Evolutionary conservation across 1,140 invertebrate genomes (phyloP), one percentile per base, ranked within the genome.

Genomic region (Drosophila neocordata): DNA sequence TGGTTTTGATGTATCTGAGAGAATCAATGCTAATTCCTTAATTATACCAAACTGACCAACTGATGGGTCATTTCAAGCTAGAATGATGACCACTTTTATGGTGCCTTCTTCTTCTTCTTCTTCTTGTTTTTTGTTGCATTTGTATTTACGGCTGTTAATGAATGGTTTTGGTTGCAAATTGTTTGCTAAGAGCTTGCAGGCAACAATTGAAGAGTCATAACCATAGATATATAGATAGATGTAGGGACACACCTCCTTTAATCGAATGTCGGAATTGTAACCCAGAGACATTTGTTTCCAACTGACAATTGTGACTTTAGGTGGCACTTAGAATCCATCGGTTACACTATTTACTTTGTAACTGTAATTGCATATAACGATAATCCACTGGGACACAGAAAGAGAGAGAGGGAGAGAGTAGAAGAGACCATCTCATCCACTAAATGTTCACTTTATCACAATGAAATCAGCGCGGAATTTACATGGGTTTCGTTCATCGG

Each of bases 11-110:
- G 48, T 68, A 56, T 51, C 64, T 63, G 51, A 58, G 63, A 75
- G 1, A 7, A 74, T 65, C 62, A 65, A 55, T 72, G 69, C 72
- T 75, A 63, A 72, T 66, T 67, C 55, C 24, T 59, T 72, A 59
- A 63, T 75, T 72, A 48, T 48, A 48, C 18, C 35, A 15, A 53
- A 56, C 53, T 56, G 15, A 48, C 41, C 41, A 48, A 48, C 31
- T 56, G 27, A 56, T 56, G 53, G 27, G 53, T 56, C 53, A 35
- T 56, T 56, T 34, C 20, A 18, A n/a, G 24, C 4, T 11, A 3
- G 13, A 13, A 24, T 52, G 48, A 51, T 35, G 34, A 6, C 13
- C 63, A 20, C 53, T 12, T 70, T 65, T 57, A 73, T 69, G 15
- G 41, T 48, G 52, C 44, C 52, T 41, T 59, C 41, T 57, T 34